Base-by-base conservation (phyloP, 2,888 invertebrate species). In the Blastobasis adustella region DNA sequence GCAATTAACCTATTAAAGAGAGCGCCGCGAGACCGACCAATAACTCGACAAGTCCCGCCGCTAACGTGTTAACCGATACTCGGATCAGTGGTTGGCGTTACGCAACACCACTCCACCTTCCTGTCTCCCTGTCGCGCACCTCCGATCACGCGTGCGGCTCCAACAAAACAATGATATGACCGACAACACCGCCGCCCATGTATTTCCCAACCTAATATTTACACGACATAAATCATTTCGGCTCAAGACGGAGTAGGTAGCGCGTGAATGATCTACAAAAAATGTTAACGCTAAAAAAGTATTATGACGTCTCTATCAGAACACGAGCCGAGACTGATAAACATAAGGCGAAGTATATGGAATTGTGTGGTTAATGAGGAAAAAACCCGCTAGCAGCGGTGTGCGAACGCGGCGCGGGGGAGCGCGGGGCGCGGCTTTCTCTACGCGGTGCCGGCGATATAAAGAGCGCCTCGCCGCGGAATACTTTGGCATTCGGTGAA, bases 401-500 rank as follows among this genome's bases (percentile, higher is more conserved):
- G 72, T 72, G 72, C 71, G 72, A 72, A 71, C 74, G 70, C 67
- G 59, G 49, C 59, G 80, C 74, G 76, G 71, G 62, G 76, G 71
- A 74, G 79, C 69, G 84, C 77, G 85, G 78, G 83, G 80, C 70
- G 82, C 73, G 87, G 86, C 87, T 87, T 88, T 87, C 86, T 86
- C 87, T 85, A 79, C 76, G 76, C 71, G 74, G 81, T 62, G 68
- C 67, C 74, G 73, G 69, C 73, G 73, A 84, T 88, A 88, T 88
- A 88, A 88, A 87, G 84, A 84, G 84, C 82, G 83, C 76, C 66
- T 77, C 77, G 80, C 82, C 79, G 73, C 76, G 75, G 77, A 81
- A 81, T 67, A 82, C 87, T 82, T 87, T 63, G 88, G 87, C 88
- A 88, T 86, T 88, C 88, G 88, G 87, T 78, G 79, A 73, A 80